Conservation (phyloP, 2,797 vertebrate genomes). For the Columba guinea region DNA sequence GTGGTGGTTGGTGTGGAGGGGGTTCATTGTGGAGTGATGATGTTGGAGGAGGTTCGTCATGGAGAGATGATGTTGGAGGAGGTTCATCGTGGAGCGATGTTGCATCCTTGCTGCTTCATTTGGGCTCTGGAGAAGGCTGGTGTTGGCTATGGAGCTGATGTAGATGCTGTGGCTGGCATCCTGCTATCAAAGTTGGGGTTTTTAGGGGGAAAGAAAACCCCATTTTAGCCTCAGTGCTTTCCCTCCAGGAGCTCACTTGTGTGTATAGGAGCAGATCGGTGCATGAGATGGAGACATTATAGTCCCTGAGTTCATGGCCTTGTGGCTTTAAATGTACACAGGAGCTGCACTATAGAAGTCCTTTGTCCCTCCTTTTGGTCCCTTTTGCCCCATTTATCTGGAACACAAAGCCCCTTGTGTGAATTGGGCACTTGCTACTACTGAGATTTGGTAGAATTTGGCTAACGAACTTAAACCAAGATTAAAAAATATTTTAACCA, state of each 20-base stretch:
- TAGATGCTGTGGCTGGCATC: not conserved
- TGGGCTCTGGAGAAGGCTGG: not conserved
- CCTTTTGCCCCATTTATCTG: not conserved
- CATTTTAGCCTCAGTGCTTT: not conserved
- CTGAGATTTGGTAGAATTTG: not conserved
- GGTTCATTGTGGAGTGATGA: fast-evolving
- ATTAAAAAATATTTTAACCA: not conserved
- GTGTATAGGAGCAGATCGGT: not conserved
- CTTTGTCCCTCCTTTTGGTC: not conserved
- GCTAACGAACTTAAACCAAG: not conserved
- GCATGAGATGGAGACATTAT: not conserved
- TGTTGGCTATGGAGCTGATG: not conserved
- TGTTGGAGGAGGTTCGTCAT: no score
- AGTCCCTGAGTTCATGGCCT: not conserved
- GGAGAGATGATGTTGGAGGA: not conserved
- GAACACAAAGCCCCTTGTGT: not conserved
- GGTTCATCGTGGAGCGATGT: fast-evolving
- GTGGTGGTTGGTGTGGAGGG: fast-evolving
- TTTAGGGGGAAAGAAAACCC: not conserved
- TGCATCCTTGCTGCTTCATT: not conserved
- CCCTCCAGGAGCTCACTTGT: not conserved
- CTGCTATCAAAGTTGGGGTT: not conserved
- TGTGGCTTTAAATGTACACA: not conserved
- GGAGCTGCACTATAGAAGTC: not conserved
- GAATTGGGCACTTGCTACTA: not conserved